Conservation (phyloP, 2,797 vertebrate species). For the Pygocentrus nattereri region DNA sequence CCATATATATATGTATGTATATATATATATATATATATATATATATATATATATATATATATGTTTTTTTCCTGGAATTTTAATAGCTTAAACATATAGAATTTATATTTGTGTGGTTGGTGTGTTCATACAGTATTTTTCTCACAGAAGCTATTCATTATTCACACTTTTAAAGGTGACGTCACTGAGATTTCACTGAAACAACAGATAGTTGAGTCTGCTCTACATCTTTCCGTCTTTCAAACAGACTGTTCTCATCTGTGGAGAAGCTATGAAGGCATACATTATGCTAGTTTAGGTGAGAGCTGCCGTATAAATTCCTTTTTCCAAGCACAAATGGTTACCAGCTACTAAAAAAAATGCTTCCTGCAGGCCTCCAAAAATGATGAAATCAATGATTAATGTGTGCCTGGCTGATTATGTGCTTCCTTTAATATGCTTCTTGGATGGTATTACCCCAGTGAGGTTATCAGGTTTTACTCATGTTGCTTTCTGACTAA, state of each 20-base stretch:
- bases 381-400: conserved; percentile 37
- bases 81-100: too few relatives aligned
- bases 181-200: background rate
- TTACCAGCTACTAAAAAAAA: conserved; percentile 43
- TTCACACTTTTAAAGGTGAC: too few relatives aligned
- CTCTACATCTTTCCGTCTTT: conserved; percentile 3
- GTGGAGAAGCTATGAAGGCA: background rate
- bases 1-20: too few relatives aligned
- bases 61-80: too few relatives aligned
- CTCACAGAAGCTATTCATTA: too few relatives aligned
- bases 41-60: too few relatives aligned
- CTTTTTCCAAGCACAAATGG: conserved; percentile 9
- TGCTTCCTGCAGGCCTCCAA: conserved; percentile 15
- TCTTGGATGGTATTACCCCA: conserved; percentile 30
- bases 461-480: conserved; percentile 39
- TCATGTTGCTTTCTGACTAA: conserved; percentile 30
- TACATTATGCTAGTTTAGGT: conserved; percentile 10
- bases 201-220: conserved; percentile 12
- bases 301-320: conserved; percentile 2
- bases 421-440: conserved; percentile 40
- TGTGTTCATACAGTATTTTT: too few relatives aligned
- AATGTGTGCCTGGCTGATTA: conserved; percentile 43
- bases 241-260: conserved; percentile 8
- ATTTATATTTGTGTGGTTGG: too few relatives aligned
- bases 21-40: too few relatives aligned